Evolutionary conservation across 2,888 invertebrate species (phyloP), one percentile per base, ranked within the genome.

Genomic region (Dusona sp.): DNA sequence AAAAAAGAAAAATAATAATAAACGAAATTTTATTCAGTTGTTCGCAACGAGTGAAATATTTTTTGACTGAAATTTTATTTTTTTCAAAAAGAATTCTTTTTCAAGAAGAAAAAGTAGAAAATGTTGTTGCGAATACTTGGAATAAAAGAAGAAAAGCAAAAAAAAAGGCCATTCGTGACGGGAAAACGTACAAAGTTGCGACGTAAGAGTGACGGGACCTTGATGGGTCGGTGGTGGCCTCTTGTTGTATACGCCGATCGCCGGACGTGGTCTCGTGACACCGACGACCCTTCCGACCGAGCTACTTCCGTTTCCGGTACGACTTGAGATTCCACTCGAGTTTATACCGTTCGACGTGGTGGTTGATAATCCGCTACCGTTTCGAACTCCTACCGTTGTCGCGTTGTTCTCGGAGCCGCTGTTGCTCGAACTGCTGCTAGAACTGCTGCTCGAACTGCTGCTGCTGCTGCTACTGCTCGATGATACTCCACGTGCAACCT

Each of bases 191-290:
- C 96, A 95, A 81, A 97, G 95, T 91, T 97, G 97, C 85, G 97
- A 96, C 33, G 96, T 95, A 38, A 97, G 95, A 1, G 97, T 96
- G 36, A 96, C 94, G 19, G 97, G 96, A 29, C 96, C 96, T 25
- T 96, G 94, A 70, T 94, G 95, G 74, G 96, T 95, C 72, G 96
- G 91, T 91, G 95, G 95, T 64, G 95, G 95, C 84, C 96, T 95
- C 90, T 95, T 95, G 75, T 95, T 94, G 88, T 96, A 92, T 79
- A 95, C 94, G 87, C 95, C 93, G 84, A 95, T 95, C 90, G 95
- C 94, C 65, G 95, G 94, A 89, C 95, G 95, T 29, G 95, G 95
- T 88, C 95, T 92, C 88, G 95, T 95, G 3, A 95, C 95, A 51
- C 92, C 92, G 19, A 95, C 95, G 89, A 95, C 95, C 88, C 95